Evolutionary conservation across 2,113 vertebrate genomes (phyloP).

Genomic region (Cryptotis parvus): DNA sequence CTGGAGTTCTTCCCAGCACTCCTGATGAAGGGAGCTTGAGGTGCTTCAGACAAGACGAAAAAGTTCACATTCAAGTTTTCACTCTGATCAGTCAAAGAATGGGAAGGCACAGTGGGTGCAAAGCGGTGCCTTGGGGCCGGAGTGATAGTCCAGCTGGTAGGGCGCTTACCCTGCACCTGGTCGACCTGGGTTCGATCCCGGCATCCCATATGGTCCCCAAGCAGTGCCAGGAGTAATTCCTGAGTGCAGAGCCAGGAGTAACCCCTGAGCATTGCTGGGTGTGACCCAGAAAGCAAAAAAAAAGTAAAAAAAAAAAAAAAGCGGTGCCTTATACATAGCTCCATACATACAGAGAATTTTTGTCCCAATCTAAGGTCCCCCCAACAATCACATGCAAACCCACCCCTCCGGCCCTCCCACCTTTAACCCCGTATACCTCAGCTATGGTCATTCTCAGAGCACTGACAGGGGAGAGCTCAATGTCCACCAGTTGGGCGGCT

Average conservation of each 20-base stretch:
- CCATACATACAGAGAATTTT: background rate
- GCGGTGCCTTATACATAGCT: background rate
- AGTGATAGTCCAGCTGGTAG: too few species aligned
- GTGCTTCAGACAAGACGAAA: conserved; percentile 44
- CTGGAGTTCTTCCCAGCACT: background rate
- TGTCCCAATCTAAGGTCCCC: conserved; percentile 34
- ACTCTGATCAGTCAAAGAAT: conserved; percentile 39
- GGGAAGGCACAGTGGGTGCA: conserved; percentile 8
- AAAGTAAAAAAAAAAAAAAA: too few species aligned
- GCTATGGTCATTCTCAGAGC: conserved; percentile 99
- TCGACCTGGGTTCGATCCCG: too few species aligned
- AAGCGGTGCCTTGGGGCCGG: too few species aligned
- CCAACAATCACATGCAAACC: conserved; percentile 69
- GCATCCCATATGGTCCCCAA: too few species aligned
- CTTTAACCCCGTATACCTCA: conserved; percentile 91
- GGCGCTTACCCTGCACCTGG: too few species aligned
- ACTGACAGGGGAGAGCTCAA: conserved; percentile 98
- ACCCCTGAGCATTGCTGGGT: too few species aligned
- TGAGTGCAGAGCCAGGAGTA: too few species aligned
- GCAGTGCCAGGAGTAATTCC: too few species aligned
- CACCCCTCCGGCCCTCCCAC: conserved; percentile 52
- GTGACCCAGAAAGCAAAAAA: too few species aligned
- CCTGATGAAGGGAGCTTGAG: conserved; percentile 40
- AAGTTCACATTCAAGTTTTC: conserved; percentile 46
- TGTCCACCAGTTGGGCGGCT: conserved; percentile 98